phyloP scores from a whole-genome alignment of 2,797 vertebrate genomes.

The Potorous gilbertii region DNA sequence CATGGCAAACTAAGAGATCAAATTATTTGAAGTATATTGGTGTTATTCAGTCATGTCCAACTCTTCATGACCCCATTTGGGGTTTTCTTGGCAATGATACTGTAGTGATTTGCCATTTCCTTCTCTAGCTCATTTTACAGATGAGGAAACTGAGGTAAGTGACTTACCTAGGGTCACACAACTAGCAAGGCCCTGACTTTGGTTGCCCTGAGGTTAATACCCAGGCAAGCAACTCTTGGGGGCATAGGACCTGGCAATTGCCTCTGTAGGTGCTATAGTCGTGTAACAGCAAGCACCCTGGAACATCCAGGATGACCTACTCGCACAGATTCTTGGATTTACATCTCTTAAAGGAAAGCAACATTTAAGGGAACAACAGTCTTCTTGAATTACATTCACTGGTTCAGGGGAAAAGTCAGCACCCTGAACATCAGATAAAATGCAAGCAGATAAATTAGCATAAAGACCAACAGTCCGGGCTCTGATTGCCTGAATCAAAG shows the following conservation, averaged over 20 bases:
- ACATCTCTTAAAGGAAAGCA: too few species aligned
- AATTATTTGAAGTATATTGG: background rate
- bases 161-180: background rate
- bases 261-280: background rate
- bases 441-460: too few species aligned
- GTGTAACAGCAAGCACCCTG: too few species aligned
- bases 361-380: too few species aligned
- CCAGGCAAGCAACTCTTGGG: background rate
- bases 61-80: background rate
- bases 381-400: too few species aligned
- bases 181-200: background rate
- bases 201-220: background rate
- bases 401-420: too few species aligned
- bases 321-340: too few species aligned
- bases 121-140: background rate
- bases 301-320: too few species aligned
- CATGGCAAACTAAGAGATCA: background rate
- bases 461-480: too few species aligned
- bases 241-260: background rate
- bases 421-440: too few species aligned
- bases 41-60: background rate
- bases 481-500: too few species aligned
- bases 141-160: background rate
- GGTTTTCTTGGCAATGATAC: background rate
- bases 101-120: background rate